Conservation (phyloP, 2,113 vertebrate species). For the Symphodus melops region DNA sequence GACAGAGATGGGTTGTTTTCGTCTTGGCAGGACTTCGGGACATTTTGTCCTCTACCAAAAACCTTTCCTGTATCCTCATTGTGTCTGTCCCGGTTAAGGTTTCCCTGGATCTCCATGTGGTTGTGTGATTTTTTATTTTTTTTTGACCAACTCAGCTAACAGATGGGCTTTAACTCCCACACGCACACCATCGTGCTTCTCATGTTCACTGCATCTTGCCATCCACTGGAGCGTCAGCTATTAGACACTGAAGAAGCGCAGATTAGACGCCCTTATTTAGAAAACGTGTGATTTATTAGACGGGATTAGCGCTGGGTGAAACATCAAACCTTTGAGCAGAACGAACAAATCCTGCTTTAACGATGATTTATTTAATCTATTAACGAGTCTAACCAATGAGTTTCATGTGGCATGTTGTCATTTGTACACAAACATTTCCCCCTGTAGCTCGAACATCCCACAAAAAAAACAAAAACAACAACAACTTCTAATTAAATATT, state of each 20-base stretch:
- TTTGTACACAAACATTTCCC: too few species aligned
- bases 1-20: too few species aligned
- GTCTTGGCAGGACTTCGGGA: background rate
- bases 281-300: slow-evolving; percentile 13
- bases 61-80: background rate
- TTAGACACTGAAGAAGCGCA: slow-evolving; percentile 10
- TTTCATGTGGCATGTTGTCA: background rate
- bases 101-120: slow-evolving; percentile 7
- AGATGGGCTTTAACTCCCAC: background rate
- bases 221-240: slow-evolving; percentile 9
- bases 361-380: background rate
- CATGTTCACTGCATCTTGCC: slow-evolving; percentile 15
- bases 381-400: background rate
- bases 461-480: too few species aligned
- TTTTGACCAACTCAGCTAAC: slow-evolving; percentile 5
- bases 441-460: too few species aligned
- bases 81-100: background rate
- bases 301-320: background rate
- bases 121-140: slow-evolving; percentile 12
- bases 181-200: slow-evolving; percentile 26
- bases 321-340: background rate
- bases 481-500: too few species aligned
- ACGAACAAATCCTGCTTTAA: background rate
- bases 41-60: background rate
- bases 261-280: slow-evolving; percentile 8